phyloP scores from a whole-genome alignment of 2,113 vertebrate species.

The Turdus rufiventris region DNA sequence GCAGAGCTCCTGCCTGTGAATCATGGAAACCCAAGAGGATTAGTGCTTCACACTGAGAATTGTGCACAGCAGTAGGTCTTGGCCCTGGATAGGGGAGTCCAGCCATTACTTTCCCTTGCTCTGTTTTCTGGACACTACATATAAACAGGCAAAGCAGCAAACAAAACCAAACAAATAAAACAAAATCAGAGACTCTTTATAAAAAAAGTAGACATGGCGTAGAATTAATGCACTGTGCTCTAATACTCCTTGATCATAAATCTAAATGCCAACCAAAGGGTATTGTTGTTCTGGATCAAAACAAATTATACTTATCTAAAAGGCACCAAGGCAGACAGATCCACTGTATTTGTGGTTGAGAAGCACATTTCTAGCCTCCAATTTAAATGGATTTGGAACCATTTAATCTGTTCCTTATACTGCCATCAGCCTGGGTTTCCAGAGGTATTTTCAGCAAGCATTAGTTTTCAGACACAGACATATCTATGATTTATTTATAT shows the following conservation, averaged over 20 bases:
- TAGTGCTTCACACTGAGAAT: not conserved
- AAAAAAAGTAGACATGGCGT: not conserved
- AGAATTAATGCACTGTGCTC: not conserved
- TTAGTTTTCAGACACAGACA: not conserved
- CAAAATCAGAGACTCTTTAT: not conserved
- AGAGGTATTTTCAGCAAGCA: not conserved
- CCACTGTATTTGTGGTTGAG: not conserved
- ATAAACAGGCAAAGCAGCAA: not conserved
- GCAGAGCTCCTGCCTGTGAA: not conserved
- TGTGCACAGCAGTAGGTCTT: not conserved
- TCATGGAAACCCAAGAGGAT: not conserved
- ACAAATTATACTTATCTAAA: not conserved
- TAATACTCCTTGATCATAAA: not conserved
- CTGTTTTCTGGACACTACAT: not conserved
- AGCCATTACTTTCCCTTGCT: not conserved
- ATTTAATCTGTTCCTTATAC: not conserved
- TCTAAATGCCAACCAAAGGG: not conserved
- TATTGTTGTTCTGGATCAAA: not conserved
- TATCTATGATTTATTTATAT: not conserved
- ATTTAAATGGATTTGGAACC: not conserved
- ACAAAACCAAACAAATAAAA: not conserved
- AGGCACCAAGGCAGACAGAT: not conserved
- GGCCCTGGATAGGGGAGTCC: not conserved
- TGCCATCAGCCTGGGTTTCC: not conserved
- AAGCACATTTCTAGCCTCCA: not conserved